These are phyloP conservation scores for Orthonychiurus folsomi DNA, from an alignment of 2,888 invertebrate species.

Conservation along the genomic window DNA sequence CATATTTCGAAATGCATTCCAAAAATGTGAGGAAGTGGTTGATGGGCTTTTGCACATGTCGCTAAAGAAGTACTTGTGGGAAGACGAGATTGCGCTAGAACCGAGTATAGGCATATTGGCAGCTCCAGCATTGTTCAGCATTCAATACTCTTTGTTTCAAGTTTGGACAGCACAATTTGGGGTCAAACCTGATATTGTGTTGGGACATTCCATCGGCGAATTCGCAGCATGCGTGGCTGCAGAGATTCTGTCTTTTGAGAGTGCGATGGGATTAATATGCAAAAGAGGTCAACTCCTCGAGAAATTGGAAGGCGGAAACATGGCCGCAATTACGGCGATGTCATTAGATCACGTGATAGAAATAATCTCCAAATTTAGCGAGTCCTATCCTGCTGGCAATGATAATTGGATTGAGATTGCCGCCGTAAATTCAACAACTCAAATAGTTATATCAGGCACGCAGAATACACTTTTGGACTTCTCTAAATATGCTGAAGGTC, in stretches of 20 bases:
- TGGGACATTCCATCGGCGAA: constrained; percentile 17
- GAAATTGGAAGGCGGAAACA: constrained; percentile 2
- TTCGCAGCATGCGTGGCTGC: constrained; percentile 22
- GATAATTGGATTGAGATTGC: constrained; percentile 14
- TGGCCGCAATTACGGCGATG: constrained; percentile 14
- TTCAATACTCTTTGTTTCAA: constrained; percentile 13
- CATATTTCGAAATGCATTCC: constrained; percentile 3
- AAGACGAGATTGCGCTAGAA: constrained; percentile 5
- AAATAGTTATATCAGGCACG: constrained; percentile 14
- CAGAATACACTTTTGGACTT: background rate
- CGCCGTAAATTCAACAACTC: constrained; percentile 13
- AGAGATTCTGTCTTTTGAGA: constrained; percentile 13
- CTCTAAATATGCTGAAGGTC: background rate
- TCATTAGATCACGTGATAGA: constrained; percentile 1
- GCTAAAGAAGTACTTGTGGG: constrained; percentile 6
- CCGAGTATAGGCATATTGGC: constrained; percentile 2
- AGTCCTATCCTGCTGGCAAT: background rate
- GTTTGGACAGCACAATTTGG: constrained; percentile 21
- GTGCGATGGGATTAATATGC: constrained; percentile 17
- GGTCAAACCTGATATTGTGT: constrained; percentile 17
- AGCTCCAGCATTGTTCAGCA: constrained; percentile 6
- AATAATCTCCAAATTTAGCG: background rate
- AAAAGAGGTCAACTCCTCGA: constrained; percentile 12
- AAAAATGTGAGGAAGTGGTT: constrained; percentile 3
- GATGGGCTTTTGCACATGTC: background rate